Conservation (phyloP, 1,140 invertebrate species). For the Solen grandis region DNA sequence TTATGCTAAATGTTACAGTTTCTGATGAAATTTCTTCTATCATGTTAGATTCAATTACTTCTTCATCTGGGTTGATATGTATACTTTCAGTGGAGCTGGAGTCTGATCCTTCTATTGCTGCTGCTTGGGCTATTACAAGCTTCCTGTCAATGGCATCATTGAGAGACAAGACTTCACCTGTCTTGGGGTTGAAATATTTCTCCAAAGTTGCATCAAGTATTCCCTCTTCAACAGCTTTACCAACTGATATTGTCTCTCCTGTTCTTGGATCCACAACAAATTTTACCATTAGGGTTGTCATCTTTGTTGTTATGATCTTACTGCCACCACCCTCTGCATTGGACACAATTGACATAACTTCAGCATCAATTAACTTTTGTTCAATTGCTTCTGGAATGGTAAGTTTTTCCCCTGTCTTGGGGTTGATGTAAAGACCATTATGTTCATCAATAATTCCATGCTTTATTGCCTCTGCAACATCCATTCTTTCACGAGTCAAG, state of each 20-base stretch:
- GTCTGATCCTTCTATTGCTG: slow-evolving; percentile 68
- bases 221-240: slow-evolving; percentile 92
- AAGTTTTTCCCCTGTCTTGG: slow-evolving; percentile 87
- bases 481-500: slow-evolving; percentile 81
- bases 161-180: slow-evolving; percentile 85
- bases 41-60: slow-evolving; percentile 73
- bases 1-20: slow-evolving; percentile 79
- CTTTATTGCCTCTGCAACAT: slow-evolving; percentile 90
- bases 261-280: slow-evolving; percentile 91
- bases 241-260: slow-evolving; percentile 89
- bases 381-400: slow-evolving; percentile 91
- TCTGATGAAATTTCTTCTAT: slow-evolving; percentile 77
- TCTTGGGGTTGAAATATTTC: slow-evolving; percentile 87
- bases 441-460: slow-evolving; percentile 92
- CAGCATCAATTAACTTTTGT: slow-evolving; percentile 85
- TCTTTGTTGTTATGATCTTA: slow-evolving; percentile 87
- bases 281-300: slow-evolving; percentile 89
- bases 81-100: slow-evolving; percentile 67
- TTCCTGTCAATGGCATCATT: slow-evolving; percentile 78
- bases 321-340: slow-evolving; percentile 73
- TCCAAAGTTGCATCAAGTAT: slow-evolving; percentile 91
- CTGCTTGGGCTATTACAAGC: slow-evolving; percentile 71
- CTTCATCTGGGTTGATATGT: slow-evolving; percentile 77
- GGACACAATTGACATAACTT: slow-evolving; percentile 83
- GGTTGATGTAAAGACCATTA: slow-evolving; percentile 89